Base-by-base conservation (phyloP, 2,797 vertebrate genomes). In the Ispidina lecontei region DNA sequence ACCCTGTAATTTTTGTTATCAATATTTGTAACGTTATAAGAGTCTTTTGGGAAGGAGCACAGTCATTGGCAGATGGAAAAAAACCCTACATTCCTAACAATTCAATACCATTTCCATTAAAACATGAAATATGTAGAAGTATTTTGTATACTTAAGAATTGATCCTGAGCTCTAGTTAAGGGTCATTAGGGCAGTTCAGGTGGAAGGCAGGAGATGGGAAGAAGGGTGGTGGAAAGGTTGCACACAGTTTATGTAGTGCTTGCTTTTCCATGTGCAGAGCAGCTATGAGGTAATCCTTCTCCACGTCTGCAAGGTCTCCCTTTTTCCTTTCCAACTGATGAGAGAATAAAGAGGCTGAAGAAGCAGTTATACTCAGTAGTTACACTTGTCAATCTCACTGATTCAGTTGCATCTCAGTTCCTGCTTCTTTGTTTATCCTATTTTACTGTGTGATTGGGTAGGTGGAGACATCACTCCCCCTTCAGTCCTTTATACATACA, bases 61-160 rank as follows among this genome's bases (percentile, higher is more conserved):
- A 81, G 19, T 12, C 13, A 29, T 21, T 56, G 21, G 7, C 9
- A 84, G 47, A 37, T 6, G 15, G 3, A 2, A 18, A 51, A 52
- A 56, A 60, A 23, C 4, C 7, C 14, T 23, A 14, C 8, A 43
- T 47, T 73, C 28, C 39, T 60, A 41, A 59, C 2, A 47, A 29
- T 67, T 90, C 74, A 63, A 16, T 47, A 21, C 4, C 4, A 15
- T 81, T 93, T 92, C 26, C 15, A 59, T 49, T 62, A 55, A 75
- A 65, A 19, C 1, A 0, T 71, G 54, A 81, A 62, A 62, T 62
- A 51, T 1, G 0, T n/a, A 56, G 47, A 7, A 44, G 6, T 11
- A 16, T 26, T 46, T 12, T 55, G 7, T 33, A n/a, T 68, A 55
- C 54, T 73, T 9, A 21, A n/a, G 46, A 14, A 43, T 1, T 59